phyloP scores from a whole-genome alignment of 2,113 vertebrate species.

The Colinus virginianus region DNA sequence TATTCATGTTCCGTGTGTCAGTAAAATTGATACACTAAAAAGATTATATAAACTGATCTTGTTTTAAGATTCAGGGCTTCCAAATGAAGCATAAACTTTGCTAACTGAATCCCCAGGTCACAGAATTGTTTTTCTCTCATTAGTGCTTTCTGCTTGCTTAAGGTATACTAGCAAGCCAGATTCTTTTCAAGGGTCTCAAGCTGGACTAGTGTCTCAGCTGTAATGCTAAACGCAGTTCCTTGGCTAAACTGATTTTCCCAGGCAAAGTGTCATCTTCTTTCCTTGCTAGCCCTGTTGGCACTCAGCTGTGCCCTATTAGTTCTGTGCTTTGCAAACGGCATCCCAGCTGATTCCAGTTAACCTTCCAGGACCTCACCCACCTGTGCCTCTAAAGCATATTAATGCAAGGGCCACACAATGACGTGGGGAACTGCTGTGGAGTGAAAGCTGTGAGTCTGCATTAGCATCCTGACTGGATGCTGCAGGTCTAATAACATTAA shows the following conservation, averaged over 20 bases:
- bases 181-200: background rate
- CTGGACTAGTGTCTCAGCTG: background rate
- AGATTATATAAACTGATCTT: background rate
- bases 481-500: background rate
- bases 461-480: background rate
- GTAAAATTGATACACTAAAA: slow-evolving; percentile 23
- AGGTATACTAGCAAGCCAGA: background rate
- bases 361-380: background rate
- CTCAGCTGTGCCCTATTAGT: background rate
- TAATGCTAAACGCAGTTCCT: background rate
- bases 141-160: background rate
- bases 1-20: slow-evolving; percentile 13
- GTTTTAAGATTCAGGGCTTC: slow-evolving; percentile 4
- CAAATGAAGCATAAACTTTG: slow-evolving; percentile 6
- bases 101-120: background rate
- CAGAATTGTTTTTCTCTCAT: background rate
- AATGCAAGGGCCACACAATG: background rate
- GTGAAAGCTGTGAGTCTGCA: background rate
- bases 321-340: background rate
- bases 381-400: background rate
- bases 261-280: background rate
- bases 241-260: background rate
- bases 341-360: background rate
- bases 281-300: background rate
- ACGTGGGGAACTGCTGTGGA: background rate